Conservation (phyloP, 2,888 invertebrate genomes). For the Apamea crenata region DNA sequence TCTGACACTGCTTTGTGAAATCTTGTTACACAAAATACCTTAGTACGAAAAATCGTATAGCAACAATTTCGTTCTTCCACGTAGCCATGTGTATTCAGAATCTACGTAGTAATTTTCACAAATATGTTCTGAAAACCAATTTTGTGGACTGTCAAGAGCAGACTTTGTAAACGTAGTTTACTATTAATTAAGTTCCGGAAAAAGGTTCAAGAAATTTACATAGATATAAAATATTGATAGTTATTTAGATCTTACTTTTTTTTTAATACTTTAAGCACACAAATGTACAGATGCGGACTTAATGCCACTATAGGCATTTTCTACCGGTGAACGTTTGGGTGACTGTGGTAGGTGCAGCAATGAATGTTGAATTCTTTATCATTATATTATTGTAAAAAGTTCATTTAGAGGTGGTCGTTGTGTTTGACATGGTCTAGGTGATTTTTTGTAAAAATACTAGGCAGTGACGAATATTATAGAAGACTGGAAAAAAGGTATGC, state of each 20-base stretch:
- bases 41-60: background rate
- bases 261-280: background rate
- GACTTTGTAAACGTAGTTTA: background rate
- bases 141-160: conserved; percentile 13
- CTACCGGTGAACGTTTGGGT: too few species aligned
- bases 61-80: background rate
- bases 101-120: background rate
- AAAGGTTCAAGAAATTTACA: background rate
- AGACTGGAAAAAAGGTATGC: too few species aligned
- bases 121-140: conserved; percentile 12
- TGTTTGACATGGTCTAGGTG: too few species aligned
- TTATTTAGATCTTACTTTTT: background rate
- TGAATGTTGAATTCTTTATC: too few species aligned
- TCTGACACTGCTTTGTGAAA: background rate
- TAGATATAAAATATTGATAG: too few species aligned
- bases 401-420: too few species aligned
- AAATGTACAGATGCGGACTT: too few species aligned
- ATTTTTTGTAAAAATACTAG: too few species aligned
- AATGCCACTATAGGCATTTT: too few species aligned
- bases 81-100: background rate
- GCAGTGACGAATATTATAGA: too few species aligned
- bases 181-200: background rate
- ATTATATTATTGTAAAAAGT: too few species aligned
- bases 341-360: too few species aligned
- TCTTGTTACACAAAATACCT: background rate